Conservation (phyloP, 2,888 invertebrate genomes). For the Choreutis nemorana region DNA sequence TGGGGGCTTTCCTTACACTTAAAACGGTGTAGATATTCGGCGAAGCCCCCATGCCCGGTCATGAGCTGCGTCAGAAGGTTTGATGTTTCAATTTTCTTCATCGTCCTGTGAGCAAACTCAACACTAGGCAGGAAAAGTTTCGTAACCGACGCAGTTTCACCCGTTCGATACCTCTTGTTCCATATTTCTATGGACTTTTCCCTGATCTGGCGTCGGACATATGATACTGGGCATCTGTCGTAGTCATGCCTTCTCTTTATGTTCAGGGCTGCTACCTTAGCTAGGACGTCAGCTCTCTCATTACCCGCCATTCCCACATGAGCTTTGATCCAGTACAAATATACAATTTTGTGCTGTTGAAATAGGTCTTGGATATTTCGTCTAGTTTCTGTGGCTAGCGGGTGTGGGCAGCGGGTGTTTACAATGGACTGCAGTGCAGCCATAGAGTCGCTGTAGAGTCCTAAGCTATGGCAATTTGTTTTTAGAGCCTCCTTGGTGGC, state of each 20-base stretch:
- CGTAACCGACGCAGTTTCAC: not conserved
- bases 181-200: not conserved
- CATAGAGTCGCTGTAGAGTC: constrained; percentile 4
- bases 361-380: not conserved
- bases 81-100: not conserved
- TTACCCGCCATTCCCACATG: constrained; percentile 7
- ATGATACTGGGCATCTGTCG: not conserved
- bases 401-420: constrained; percentile 1
- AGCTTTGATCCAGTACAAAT: constrained; percentile 8
- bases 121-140: not conserved
- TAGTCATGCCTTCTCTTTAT: not conserved
- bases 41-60: constrained; percentile 5
- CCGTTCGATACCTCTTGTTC: not conserved
- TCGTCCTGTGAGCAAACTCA: not conserved
- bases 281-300: constrained; percentile 6
- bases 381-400: constrained; percentile 1
- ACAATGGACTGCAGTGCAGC: constrained; percentile 1
- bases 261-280: constrained; percentile 3
- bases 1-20: constrained; percentile 1
- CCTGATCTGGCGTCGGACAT: not conserved
- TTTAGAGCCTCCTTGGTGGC: not conserved
- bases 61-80: constrained; percentile 1
- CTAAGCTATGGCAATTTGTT: not conserved
- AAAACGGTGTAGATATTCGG: constrained; percentile 4
- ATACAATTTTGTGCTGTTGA: too few relatives aligned